phyloP scores from a whole-genome alignment of 2,113 vertebrate genomes.

The Scomber japonicus region DNA sequence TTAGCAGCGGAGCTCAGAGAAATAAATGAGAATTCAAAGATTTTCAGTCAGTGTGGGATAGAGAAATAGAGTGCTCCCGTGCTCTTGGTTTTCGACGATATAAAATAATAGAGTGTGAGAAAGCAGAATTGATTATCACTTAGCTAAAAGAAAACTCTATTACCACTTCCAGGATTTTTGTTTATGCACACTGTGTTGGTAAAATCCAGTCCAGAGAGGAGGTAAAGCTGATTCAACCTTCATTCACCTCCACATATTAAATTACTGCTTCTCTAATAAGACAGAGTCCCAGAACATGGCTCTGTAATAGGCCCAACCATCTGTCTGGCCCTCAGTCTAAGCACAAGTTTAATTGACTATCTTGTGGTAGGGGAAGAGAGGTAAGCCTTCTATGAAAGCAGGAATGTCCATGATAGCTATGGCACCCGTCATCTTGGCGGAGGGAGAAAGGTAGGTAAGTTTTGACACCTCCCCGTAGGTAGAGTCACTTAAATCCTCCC shows the following conservation, averaged over 20 bases:
- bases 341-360: slow-evolving; percentile 85
- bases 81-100: slow-evolving; percentile 15
- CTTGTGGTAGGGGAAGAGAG: slow-evolving; percentile 94
- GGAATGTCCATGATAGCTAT: slow-evolving; percentile 89
- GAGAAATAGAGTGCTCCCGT: slow-evolving; percentile 7
- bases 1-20: slow-evolving; percentile 14
- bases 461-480: slow-evolving; percentile 88
- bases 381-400: slow-evolving; percentile 88
- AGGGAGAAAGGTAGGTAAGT: slow-evolving; percentile 87
- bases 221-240: slow-evolving; percentile 26
- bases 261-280: slow-evolving; percentile 40
- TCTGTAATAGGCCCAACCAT: slow-evolving; percentile 32
- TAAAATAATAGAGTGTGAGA: slow-evolving; percentile 44
- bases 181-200: slow-evolving; percentile 25
- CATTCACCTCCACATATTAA: slow-evolving; percentile 45
- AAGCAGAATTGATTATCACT: slow-evolving; percentile 46
- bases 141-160: slow-evolving; percentile 42
- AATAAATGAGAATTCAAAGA: slow-evolving; percentile 39
- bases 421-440: slow-evolving; percentile 83
- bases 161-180: slow-evolving; percentile 29
- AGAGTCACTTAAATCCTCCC: slow-evolving; percentile 85
- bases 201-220: slow-evolving; percentile 51
- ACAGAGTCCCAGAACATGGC: slow-evolving; percentile 35
- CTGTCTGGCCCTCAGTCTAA: slow-evolving; percentile 28
- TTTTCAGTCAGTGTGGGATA: slow-evolving; percentile 11